A percentile compares a stretch with the other conserved stretches of the same genome.
Evolutionary conservation across 2,888 invertebrate genomes (phyloP).

Genomic region (Axea sp.): DNA sequence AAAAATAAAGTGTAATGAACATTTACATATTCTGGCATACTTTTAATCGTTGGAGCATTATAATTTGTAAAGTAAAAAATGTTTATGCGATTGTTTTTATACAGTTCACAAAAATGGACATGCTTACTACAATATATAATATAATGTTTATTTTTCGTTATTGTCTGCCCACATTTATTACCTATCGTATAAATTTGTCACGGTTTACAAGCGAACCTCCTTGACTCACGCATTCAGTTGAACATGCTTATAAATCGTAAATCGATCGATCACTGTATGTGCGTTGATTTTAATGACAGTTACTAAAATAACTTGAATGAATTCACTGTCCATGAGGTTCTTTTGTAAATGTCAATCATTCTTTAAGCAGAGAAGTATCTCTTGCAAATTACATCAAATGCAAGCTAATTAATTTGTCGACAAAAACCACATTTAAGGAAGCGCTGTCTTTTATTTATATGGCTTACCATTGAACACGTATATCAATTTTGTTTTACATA

Average conservation of each 20-base stretch:
- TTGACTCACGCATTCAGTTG: too few species aligned
- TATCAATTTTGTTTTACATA: constrained; percentile 30
- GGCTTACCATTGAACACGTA: constrained; percentile 37
- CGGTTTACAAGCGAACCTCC: constrained; percentile 32
- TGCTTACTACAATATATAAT: constrained; percentile 38
- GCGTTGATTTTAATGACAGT: neutral
- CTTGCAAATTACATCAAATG: constrained; percentile 25
- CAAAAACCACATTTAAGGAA: constrained; percentile 29
- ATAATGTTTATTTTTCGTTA: constrained; percentile 71
- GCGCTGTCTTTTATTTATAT: constrained; percentile 23
- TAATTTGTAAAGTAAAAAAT: too few species aligned
- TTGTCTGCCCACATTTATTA: constrained; percentile 78
- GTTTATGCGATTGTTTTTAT: too few species aligned
- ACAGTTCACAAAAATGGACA: constrained; percentile 25
- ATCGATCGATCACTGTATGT: neutral
- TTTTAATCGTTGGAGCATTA: too few species aligned
- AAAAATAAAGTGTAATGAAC: too few species aligned
- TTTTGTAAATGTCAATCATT: constrained; percentile 2
- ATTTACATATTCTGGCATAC: too few species aligned
- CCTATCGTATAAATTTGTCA: constrained; percentile 68
- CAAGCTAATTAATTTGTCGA: constrained; percentile 22
- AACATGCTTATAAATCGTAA: too few species aligned
- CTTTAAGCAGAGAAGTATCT: constrained; percentile 11
- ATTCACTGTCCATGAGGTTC: constrained; percentile 2
- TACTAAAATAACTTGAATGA: neutral